These are phyloP conservation scores for Eucidaris tribuloides DNA, from an alignment of 35 echinoderm and acorn worm genomes.

Conservation along the genomic window DNA sequence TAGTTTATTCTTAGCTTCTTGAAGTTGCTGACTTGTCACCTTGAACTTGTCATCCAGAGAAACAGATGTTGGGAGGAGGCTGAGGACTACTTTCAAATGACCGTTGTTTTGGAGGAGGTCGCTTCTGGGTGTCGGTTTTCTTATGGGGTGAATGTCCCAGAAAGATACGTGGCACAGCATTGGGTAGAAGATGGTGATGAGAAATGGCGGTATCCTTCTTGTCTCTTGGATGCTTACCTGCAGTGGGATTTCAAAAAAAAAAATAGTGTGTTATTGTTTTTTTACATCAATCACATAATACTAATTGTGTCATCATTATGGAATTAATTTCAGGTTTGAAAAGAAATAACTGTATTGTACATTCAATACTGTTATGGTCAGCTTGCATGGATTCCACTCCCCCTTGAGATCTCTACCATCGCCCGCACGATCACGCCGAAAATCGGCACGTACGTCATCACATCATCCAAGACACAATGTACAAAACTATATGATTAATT, in stretches of 20 bases:
- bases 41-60: slow-evolving; percentile 28
- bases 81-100: not conserved
- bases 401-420: no score
- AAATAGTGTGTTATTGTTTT: not conserved
- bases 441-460: no score
- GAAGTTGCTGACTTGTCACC: slow-evolving; percentile 27
- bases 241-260: not conserved
- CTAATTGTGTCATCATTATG: not conserved
- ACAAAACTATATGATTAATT: no score
- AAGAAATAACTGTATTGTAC: not conserved
- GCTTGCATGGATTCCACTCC: no score
- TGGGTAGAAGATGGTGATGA: not conserved
- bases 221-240: not conserved
- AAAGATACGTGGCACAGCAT: not conserved
- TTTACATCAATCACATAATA: not conserved
- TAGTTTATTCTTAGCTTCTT: slow-evolving; percentile 28
- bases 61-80: slow-evolving; percentile 2
- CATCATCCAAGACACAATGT: no score
- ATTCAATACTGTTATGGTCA: not conserved
- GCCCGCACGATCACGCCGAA: no score
- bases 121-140: not conserved
- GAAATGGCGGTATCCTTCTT: not conserved
- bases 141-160: not conserved
- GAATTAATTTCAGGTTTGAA: not conserved
- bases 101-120: not conserved